Evolutionary conservation across 92 coral and sea anemone species (phyloP).

Genomic region (Palythoa caribaeorum): DNA sequence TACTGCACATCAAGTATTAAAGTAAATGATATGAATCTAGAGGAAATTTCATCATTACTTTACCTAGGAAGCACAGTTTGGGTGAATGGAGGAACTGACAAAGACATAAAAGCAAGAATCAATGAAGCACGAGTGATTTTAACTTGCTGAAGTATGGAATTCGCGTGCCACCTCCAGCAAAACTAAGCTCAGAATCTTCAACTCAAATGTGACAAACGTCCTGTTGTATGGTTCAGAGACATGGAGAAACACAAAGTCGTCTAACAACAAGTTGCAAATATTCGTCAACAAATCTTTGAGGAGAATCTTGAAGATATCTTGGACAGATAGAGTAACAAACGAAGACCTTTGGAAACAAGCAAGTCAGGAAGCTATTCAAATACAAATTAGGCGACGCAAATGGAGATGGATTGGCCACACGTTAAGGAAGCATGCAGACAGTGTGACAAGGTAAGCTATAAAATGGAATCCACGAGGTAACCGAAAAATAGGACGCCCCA

Average conservation of each 20-base stretch:
- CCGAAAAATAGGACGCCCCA: conserved; percentile 16
- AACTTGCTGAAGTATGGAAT: conserved; percentile 9
- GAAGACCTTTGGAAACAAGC: background rate
- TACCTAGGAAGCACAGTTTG: conserved; percentile 22
- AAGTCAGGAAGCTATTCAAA: conserved; percentile 2
- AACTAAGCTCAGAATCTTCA: conserved; percentile 18
- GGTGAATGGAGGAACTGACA: conserved; percentile 17
- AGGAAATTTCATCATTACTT: background rate
- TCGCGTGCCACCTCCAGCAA: conserved; percentile 8
- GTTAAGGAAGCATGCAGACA: background rate
- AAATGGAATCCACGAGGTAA: conserved; percentile 5
- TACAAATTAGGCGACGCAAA: background rate
- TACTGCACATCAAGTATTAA: conserved; percentile 14
- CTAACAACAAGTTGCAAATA: background rate
- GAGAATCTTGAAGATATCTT: background rate
- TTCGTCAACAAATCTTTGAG: conserved; percentile 6
- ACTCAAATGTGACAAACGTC: background rate
- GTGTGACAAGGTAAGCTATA: background rate
- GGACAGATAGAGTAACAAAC: too few relatives aligned
- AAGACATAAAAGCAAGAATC: conserved; percentile 25
- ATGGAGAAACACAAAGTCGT: too few relatives aligned
- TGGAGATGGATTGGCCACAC: too few relatives aligned
- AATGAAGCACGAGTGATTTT: conserved; percentile 19
- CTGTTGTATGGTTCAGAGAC: too few relatives aligned
- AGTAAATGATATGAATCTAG: background rate